Evolutionary conservation across 2,797 vertebrate genomes (phyloP).

Genomic region (Poeciliopsis gracilis): DNA sequence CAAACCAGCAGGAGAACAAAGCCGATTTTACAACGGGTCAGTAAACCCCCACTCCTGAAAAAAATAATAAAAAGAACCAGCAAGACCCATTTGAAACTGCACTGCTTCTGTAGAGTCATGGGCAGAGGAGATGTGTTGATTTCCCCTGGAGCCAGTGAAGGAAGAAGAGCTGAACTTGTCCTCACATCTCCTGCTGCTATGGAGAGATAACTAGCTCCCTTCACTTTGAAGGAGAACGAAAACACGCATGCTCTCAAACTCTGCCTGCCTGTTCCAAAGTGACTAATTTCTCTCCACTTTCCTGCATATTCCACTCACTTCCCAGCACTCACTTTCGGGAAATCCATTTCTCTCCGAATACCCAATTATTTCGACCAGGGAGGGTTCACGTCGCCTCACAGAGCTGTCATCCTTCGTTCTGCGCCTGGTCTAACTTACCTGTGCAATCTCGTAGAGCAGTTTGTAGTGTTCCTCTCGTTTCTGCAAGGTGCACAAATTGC

Average conservation of each 20-base stretch:
- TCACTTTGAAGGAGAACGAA: constrained; percentile 68
- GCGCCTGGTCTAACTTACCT: constrained; percentile 84
- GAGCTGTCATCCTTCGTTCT: constrained; percentile 5
- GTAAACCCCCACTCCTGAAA: constrained; percentile 39
- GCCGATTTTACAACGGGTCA: constrained; percentile 1
- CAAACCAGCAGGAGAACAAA: neutral
- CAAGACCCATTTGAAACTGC: constrained; percentile 43
- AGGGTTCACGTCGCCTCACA: constrained; percentile 1
- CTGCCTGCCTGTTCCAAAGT: constrained; percentile 45
- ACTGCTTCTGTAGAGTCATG: constrained; percentile 53
- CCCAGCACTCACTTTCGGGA: neutral
- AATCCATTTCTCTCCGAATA: neutral
- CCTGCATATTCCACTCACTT: constrained; percentile 30
- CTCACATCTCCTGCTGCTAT: constrained; percentile 68
- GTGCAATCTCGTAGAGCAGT: constrained; percentile 98
- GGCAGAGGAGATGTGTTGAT: constrained; percentile 64
- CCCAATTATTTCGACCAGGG: constrained; percentile 6
- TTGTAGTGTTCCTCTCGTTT: constrained; percentile 99
- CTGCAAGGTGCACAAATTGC: constrained; percentile 99
- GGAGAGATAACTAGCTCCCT: constrained; percentile 74
- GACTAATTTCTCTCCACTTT: constrained; percentile 48
- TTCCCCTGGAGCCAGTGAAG: constrained; percentile 63
- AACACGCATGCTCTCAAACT: constrained; percentile 11
- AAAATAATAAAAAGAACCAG: constrained; percentile 45
- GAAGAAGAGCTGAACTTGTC: constrained; percentile 68